Base-by-base conservation (phyloP, 2,797 vertebrate genomes). In the Pagetopsis macropterus region DNA sequence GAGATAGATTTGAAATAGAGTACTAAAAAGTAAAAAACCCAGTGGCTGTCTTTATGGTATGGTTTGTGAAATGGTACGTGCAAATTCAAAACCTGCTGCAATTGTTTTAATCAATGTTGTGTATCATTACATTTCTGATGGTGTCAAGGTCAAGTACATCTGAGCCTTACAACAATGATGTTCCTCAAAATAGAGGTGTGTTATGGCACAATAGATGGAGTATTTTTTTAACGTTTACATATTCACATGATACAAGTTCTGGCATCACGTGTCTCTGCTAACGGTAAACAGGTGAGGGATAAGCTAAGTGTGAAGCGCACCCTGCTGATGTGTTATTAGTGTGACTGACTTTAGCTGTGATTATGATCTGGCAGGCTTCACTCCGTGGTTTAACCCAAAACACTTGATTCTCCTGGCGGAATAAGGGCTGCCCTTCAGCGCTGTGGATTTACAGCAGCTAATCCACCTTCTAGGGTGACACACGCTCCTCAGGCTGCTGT, bases 341-440 rank as follows among this genome's bases (percentile, higher is more conserved):
- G 58, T 1, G 72, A 74, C 57, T 37, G 70, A 67, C 74, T 84
- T 65, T 17, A 45, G 77, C 44, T 72, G 64, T 58, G 63, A 79
- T 86, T 69, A 83, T 76, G 71, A 72, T 72, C 79, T 67, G 72
- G 54, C 64, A 57, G 74, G 67, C 70, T 71, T 81, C 64, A 37
- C 52, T 70, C 78, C 67, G 57, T 59, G 79, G 77, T 85, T 88
- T 66, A 84, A 86, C 74, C 72, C 64, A 84, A 90, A 93, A 92
- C 90, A 91, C 63, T 66, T 68, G 54, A 75, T 61, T 79, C 74
- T 64, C 72, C 61, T 56, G 74, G 65, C 33, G 74, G 76, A 83
- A 80, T 77, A 45, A 78, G 67, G 82, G 74, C 71, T 84, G 75
- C 65, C 76, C 82, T 88, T 81, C 67, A 84, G 70, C 60, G 0